Base-by-base conservation (phyloP, 2,888 invertebrate genomes). In the Pristionchus mayeri region DNA sequence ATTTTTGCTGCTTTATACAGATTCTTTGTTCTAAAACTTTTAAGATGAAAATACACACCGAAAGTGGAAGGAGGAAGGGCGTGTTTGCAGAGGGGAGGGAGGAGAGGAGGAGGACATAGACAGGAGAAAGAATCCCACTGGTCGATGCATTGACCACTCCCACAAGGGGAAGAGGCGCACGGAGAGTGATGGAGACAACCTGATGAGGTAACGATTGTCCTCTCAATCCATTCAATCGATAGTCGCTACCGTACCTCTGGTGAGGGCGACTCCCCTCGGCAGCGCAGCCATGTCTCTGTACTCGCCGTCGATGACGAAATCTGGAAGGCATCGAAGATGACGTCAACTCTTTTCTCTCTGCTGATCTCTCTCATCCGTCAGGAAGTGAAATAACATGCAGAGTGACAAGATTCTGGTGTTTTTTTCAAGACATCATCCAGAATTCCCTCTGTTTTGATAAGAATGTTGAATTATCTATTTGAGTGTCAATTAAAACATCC, bases 11-110 rank as follows among this genome's bases (percentile, higher is more conserved):
- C 13, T 44, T 44, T 44, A 44, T 44, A 9, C 44, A 44, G 44
- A 6, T 13, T 44, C 7, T 57, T 18, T 57, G 57, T 57, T 57
- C 21, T 24, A 30, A 27, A 27, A 63, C 30, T 30, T n/a, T 44
- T 9, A 44, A 67, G 18, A 27, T 3, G 9, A 37, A 6, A 37
- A 75, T 52, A 30, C 21, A 4, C 88, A 30, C 92, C 92, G 78
- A 92, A 91, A 1, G 92, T 92, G 67, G 87, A 88, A 84, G 91
- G 90, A 1, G 86, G 88, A 7, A 92, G 87, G 60, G 87, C 85
- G 71, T 89, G 79, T 18, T 84, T 85, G 84, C 92, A 92, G 40
- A 86, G 84, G 2, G 91, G 91, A 71, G 88, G 88, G 16, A 92
- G 85, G 84, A 88, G 91, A 21, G 92, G 92, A 16, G 91, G 85